A percentile compares a stretch with the other conserved stretches of the same genome.
Conservation (phyloP, 2,113 vertebrate genomes). For the Antechinus flavipes region DNA sequence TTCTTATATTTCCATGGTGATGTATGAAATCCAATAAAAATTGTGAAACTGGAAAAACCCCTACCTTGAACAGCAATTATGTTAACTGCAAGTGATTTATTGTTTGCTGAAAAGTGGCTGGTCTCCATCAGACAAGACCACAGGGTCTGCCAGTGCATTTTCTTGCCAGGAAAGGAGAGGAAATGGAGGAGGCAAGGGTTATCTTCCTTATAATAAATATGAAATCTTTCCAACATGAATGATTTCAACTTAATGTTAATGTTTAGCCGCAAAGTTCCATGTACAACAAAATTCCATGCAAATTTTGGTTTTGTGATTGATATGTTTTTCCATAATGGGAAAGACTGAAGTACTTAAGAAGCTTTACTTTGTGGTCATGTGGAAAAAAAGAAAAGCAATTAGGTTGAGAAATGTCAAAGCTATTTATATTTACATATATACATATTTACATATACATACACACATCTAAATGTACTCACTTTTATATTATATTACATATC, state of each 20-base stretch:
- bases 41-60: conserved; percentile 70
- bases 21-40: conserved; percentile 76
- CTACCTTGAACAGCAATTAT: conserved; percentile 72
- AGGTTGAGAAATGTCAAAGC: neutral
- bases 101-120: conserved; percentile 66
- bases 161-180: conserved; percentile 55
- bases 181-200: conserved; percentile 58
- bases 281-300: neutral
- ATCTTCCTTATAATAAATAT: conserved; percentile 52
- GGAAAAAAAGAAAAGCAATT: neutral
- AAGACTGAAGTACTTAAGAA: conserved; percentile 2
- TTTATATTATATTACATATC: neutral
- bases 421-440: neutral
- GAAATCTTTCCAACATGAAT: conserved; percentile 25
- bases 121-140: conserved; percentile 61
- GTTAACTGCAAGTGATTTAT: conserved; percentile 69
- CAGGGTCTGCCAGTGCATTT: conserved; percentile 28
- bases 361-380: neutral
- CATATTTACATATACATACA: neutral
- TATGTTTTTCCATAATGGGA: conserved; percentile 6
- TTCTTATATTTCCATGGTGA: conserved; percentile 77
- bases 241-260: neutral
- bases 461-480: neutral
- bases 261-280: conserved; percentile 35
- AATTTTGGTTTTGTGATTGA: conserved; percentile 35